A percentile compares a stretch with the other conserved stretches of the same genome.
These are phyloP conservation scores for Adelognathus sp. DNA, from an alignment of 2,888 invertebrate species.

Conservation along the genomic window DNA sequence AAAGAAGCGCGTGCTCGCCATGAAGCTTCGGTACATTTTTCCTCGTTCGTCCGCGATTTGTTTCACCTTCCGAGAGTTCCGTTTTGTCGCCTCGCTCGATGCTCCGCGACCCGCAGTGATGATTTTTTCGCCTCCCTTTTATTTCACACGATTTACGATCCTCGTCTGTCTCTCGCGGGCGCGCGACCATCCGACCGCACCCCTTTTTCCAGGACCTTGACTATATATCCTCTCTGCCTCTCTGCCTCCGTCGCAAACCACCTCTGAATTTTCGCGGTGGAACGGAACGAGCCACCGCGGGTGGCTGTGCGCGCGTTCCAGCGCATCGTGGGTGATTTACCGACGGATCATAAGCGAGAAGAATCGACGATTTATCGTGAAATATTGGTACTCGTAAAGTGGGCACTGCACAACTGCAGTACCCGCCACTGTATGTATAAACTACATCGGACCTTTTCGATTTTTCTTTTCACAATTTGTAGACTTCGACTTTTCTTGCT, in stretches of 20 bases:
- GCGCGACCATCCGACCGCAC: conserved; percentile 59
- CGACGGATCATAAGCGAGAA: conserved; percentile 74
- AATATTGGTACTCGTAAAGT: conserved; percentile 71
- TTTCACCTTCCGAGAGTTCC: conserved; percentile 49
- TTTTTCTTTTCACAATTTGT: conserved; percentile 19
- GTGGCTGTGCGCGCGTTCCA: conserved; percentile 1
- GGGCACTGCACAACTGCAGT: conserved; percentile 29
- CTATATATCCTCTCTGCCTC: background rate
- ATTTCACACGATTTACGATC: conserved; percentile 70
- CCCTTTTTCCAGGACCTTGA: too few species aligned
- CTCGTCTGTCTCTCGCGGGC: conserved; percentile 60
- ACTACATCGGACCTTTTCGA: conserved; percentile 11
- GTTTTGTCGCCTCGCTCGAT: conserved; percentile 51
- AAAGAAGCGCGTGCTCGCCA: conserved; percentile 3
- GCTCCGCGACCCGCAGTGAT: conserved; percentile 46
- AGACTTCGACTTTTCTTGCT: conserved; percentile 34
- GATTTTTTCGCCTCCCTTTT: conserved; percentile 60
- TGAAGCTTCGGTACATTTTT: conserved; percentile 36
- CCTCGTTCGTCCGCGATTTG: conserved; percentile 56
- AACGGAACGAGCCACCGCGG: conserved; percentile 37
- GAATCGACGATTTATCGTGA: conserved; percentile 75
- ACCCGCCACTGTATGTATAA: conserved; percentile 56
- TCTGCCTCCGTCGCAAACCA: background rate
- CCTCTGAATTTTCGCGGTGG: background rate
- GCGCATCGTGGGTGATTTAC: conserved; percentile 68